Evolutionary conservation across 2,113 vertebrate species (phyloP).

Genomic region (Oostethus manadensis): DNA sequence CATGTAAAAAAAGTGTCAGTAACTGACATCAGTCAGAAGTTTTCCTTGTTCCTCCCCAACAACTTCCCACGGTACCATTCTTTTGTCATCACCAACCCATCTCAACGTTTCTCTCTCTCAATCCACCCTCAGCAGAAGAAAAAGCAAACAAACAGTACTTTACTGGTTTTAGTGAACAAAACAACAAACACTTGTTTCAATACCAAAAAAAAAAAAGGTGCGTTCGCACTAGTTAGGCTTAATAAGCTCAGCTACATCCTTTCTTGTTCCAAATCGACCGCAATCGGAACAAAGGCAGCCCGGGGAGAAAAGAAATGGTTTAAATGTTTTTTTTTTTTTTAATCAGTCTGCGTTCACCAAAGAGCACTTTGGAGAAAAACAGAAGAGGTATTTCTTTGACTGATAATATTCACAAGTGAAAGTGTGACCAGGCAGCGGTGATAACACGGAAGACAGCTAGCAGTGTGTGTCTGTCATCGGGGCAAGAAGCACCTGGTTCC

Average conservation of each 20-base stretch:
- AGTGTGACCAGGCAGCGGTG: slow-evolving; percentile 59
- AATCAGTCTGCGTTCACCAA: slow-evolving; percentile 55
- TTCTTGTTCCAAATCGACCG: slow-evolving; percentile 37
- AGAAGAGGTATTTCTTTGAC: slow-evolving; percentile 71
- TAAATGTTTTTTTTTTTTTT: slow-evolving; percentile 3
- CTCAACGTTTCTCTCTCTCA: slow-evolving; percentile 40
- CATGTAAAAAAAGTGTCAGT: slow-evolving; percentile 73
- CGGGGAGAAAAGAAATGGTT: slow-evolving; percentile 1
- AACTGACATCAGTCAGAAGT: slow-evolving; percentile 71
- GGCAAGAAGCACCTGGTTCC: slow-evolving; percentile 12
- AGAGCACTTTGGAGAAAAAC: slow-evolving; percentile 67
- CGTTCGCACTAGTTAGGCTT: slow-evolving; percentile 71
- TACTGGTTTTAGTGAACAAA: slow-evolving; percentile 71
- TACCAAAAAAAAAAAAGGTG: slow-evolving; percentile 73
- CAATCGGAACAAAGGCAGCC: slow-evolving; percentile 24
- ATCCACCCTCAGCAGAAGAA: slow-evolving; percentile 41
- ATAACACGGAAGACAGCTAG: slow-evolving; percentile 69
- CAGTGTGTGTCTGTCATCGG: slow-evolving; percentile 19
- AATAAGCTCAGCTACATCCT: slow-evolving; percentile 66
- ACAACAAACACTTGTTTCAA: slow-evolving; percentile 4
- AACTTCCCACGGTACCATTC: slow-evolving; percentile 71
- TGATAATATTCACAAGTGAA: slow-evolving; percentile 68
- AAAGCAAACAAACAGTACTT: slow-evolving; percentile 70
- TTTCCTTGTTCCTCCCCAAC: slow-evolving; percentile 54
- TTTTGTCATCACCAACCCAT: slow-evolving; percentile 36